Evolutionary conservation across 1,140 invertebrate genomes (phyloP).

Genomic region (Gryllus bimaculatus): DNA sequence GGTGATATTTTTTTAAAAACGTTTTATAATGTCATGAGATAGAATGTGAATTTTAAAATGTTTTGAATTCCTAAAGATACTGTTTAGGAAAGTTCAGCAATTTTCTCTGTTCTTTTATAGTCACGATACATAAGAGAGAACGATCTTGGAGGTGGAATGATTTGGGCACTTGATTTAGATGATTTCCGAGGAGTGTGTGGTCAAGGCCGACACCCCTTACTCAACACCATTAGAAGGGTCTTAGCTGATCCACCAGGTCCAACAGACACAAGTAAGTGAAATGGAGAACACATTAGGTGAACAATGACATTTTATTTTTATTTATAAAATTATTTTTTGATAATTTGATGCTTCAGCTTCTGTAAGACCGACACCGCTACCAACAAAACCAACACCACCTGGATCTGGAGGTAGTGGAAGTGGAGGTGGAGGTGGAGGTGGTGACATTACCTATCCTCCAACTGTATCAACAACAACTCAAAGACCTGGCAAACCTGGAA

Average conservation of each 20-base stretch:
- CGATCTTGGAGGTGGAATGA: conserved; percentile 76
- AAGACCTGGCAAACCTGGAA: not conserved
- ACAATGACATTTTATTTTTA: too few relatives aligned
- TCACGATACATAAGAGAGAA: conserved; percentile 63
- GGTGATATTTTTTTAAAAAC: conserved; percentile 23
- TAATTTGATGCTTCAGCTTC: too few relatives aligned
- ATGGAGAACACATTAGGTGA: not conserved
- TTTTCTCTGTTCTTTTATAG: conserved; percentile 24
- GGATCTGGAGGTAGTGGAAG: not conserved
- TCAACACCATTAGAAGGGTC: conserved; percentile 57
- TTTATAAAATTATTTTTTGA: too few relatives aligned
- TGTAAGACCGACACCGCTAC: too few relatives aligned
- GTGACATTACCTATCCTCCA: not conserved
- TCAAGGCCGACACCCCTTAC: conserved; percentile 62
- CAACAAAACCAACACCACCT: not conserved
- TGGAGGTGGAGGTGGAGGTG: not conserved
- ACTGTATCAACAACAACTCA: not conserved
- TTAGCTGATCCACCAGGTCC: conserved; percentile 40
- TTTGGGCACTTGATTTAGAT: conserved; percentile 70
- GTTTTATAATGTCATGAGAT: not conserved
- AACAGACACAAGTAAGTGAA: not conserved
- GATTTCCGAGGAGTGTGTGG: conserved; percentile 51
- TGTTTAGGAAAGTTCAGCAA: not conserved
- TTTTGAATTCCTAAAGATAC: not conserved
- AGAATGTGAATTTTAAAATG: not conserved